A percentile compares a stretch with the other conserved stretches of the same genome.
Evolutionary conservation across 2,113 vertebrate genomes (phyloP).

Genomic region (Brachypteracias leptosomus): DNA sequence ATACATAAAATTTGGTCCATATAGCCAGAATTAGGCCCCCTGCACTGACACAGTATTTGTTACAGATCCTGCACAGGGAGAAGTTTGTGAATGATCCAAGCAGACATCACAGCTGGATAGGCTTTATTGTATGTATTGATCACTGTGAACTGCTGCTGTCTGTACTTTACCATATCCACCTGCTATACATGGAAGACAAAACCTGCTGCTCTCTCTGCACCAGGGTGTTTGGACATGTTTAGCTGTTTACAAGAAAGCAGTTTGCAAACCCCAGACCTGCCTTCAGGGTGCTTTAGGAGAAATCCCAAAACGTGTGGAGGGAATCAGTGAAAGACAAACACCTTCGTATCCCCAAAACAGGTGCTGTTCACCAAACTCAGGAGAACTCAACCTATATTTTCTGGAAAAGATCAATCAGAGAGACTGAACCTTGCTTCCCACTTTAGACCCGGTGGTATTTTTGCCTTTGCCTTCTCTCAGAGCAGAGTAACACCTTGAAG

Average conservation of each 20-base stretch:
- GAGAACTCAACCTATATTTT: neutral
- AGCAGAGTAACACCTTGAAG: neutral
- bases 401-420: neutral
- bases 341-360: neutral
- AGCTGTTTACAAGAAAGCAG: neutral
- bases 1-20: neutral
- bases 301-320: neutral
- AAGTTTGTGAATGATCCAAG: neutral
- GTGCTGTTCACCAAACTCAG: neutral
- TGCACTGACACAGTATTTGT: neutral
- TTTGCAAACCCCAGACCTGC: neutral
- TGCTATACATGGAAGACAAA: neutral
- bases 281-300: neutral
- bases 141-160: neutral
- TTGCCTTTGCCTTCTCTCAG: neutral
- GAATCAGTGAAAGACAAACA: neutral
- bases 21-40: neutral
- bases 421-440: neutral
- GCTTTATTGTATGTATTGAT: neutral
- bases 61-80: neutral
- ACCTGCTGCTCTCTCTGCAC: neutral
- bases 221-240: neutral
- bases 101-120: neutral
- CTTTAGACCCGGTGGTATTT: neutral
- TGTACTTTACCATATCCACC: neutral